A percentile compares a stretch with the other conserved stretches of the same genome.
These are phyloP conservation scores for Cheilosia scutellata DNA, from an alignment of 2,888 invertebrate genomes.

Conservation along the genomic window DNA sequence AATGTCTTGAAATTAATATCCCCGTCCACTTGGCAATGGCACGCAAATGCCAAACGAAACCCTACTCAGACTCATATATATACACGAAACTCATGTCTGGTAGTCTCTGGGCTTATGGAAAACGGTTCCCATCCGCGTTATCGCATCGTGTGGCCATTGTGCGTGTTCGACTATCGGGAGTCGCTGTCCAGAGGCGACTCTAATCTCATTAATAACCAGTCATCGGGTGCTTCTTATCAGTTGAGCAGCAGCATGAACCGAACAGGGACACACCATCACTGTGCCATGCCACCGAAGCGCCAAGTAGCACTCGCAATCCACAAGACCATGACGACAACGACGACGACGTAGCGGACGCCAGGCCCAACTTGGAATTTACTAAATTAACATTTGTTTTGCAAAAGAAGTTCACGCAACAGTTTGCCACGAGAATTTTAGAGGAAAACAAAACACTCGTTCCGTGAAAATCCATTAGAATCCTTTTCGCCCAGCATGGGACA, in stretches of 20 bases:
- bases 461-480: constrained; percentile 67
- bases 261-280: constrained; percentile 60
- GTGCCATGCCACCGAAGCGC: constrained; percentile 60
- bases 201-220: constrained; percentile 76
- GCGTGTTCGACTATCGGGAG: constrained; percentile 75
- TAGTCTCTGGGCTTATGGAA: constrained; percentile 37
- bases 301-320: constrained; percentile 67
- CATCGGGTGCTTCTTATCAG: constrained; percentile 76
- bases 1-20: constrained; percentile 75
- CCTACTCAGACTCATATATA: constrained; percentile 39
- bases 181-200: constrained; percentile 75
- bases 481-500: constrained; percentile 34
- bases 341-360: constrained; percentile 37
- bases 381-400: constrained; percentile 73
- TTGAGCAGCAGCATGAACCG: constrained; percentile 66
- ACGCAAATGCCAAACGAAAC: constrained; percentile 73
- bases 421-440: constrained; percentile 67
- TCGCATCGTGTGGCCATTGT: constrained; percentile 75
- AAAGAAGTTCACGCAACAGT: constrained; percentile 75
- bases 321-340: constrained; percentile 67
- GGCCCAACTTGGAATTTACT: constrained; percentile 65
- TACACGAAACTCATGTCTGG: constrained; percentile 49
- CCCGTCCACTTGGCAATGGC: constrained; percentile 69
- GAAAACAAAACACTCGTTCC: constrained; percentile 60
- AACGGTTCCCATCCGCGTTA: constrained; percentile 70